Evolutionary conservation across 2,888 invertebrate species (phyloP).

Genomic region (Venustoraphidia nigricollis): DNA sequence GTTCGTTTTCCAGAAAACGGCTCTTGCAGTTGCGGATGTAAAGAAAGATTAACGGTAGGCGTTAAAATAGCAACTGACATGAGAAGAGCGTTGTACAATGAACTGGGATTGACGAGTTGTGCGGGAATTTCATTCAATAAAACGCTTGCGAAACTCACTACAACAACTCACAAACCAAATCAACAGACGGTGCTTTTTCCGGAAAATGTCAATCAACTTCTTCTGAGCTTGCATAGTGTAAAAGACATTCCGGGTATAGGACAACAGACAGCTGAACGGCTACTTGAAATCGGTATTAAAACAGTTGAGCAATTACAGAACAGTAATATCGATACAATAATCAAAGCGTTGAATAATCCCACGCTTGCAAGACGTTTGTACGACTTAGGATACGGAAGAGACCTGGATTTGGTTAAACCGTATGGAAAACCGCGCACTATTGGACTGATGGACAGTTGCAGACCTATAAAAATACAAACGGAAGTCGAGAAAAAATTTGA

Average conservation of each 20-base stretch:
- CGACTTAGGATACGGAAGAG: constrained; percentile 59
- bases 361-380: constrained; percentile 54
- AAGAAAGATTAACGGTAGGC: constrained; percentile 48
- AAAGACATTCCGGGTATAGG: constrained; percentile 64
- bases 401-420: constrained; percentile 52
- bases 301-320: constrained; percentile 53
- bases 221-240: constrained; percentile 45
- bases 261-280: constrained; percentile 45
- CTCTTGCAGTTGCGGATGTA: constrained; percentile 61
- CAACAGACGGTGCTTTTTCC: constrained; percentile 69
- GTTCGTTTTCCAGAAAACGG: constrained; percentile 18
- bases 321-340: constrained; percentile 35
- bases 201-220: constrained; percentile 44
- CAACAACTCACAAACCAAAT: constrained; percentile 61
- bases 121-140: constrained; percentile 78
- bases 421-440: constrained; percentile 66
- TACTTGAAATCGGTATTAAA: constrained; percentile 47
- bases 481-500: constrained; percentile 60
- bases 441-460: constrained; percentile 66
- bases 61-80: constrained; percentile 64
- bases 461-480: constrained; percentile 51
- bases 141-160: constrained; percentile 62
- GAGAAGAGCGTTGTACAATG: constrained; percentile 46
- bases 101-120: constrained; percentile 61
- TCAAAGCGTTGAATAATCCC: constrained; percentile 38